Evolutionary conservation across 2,888 invertebrate species (phyloP).

Genomic region (Temnothorax rugatulus): DNA sequence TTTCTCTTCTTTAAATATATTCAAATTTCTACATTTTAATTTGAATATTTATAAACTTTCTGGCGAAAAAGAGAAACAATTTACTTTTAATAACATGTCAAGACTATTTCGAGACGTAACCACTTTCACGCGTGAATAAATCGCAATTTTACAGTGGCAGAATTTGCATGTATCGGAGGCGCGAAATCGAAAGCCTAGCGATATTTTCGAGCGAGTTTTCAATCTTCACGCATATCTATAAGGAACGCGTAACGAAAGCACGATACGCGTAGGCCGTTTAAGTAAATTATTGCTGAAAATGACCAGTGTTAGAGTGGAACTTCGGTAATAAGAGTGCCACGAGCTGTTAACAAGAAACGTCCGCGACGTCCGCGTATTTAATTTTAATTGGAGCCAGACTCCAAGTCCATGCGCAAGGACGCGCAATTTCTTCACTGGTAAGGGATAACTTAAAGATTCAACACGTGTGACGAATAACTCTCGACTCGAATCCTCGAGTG

Average conservation of each 20-base stretch:
- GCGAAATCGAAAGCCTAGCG: constrained; percentile 9
- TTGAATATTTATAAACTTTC: neutral
- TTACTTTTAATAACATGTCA: neutral
- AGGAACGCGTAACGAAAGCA: constrained; percentile 26
- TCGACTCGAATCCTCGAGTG: constrained; percentile 9
- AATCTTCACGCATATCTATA: constrained; percentile 15
- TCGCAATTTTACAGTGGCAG: neutral
- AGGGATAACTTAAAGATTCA: constrained; percentile 63
- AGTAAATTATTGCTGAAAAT: constrained; percentile 46
- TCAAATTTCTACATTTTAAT: neutral
- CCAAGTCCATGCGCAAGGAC: constrained; percentile 53
- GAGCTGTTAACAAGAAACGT: constrained; percentile 64
- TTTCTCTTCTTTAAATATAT: neutral
- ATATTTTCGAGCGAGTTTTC: constrained; percentile 21
- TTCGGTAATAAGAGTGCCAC: constrained; percentile 61
- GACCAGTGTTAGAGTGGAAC: constrained; percentile 30
- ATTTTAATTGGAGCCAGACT: constrained; percentile 71
- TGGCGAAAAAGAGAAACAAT: neutral
- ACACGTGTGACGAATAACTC: constrained; percentile 55
- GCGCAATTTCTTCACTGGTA: constrained; percentile 55
- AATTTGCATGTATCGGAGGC: constrained; percentile 14
- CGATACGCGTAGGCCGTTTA: neutral
- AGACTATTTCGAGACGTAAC: constrained; percentile 3
- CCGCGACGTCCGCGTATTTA: constrained; percentile 52
- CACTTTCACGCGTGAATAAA: neutral